Base-by-base conservation (phyloP, 2,888 invertebrate species). In the Ochlodes sylvanus region DNA sequence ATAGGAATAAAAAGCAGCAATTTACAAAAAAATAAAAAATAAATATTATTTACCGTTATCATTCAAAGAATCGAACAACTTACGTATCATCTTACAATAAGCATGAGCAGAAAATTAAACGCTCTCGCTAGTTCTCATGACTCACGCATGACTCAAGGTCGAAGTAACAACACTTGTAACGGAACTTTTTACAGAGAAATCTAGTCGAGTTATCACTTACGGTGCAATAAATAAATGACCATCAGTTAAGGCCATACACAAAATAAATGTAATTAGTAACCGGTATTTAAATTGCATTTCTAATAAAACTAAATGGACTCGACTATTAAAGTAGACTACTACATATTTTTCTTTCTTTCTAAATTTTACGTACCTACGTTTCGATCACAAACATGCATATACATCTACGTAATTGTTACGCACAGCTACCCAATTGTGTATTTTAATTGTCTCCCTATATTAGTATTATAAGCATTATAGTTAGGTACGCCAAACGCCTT, bases 111-210 rank as follows among this genome's bases (percentile, higher is more conserved):
- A 21, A 27, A 50, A 15, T 57, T 21, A 50, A 57, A 57, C 64
- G 64, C 57, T 57, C 50, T 38, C 47, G 57, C 57, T 50, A 65
- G 47, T 57, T 57, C 50, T 65, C 15, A 38, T 65, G 64, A 65
- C 50, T 65, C 64, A 65, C 50, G 50, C 17, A 56, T 56, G 57
- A 58, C 47, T 65, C 65, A 65, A 65, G 57, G 65, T 38, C 65
- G 65, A 27, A 58, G 57, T 65, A 64, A 50, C 47, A 47, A 52
- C 32, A 32, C 19, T 57, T 15, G 12, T 66, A 66, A 66, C 60
- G 58, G 66, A 41, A 60, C 42, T 52, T 62, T 65, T 57, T 17
- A 34, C 50, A 21, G 62, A 57, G 65, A 65, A 65, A 67, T 67
- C 65, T 56, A 21, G 38, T n/a, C 56, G 15, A 34, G 47, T 27